Evolutionary conservation across 1,140 invertebrate genomes (phyloP).

Genomic region (Neodiprion pinetum): DNA sequence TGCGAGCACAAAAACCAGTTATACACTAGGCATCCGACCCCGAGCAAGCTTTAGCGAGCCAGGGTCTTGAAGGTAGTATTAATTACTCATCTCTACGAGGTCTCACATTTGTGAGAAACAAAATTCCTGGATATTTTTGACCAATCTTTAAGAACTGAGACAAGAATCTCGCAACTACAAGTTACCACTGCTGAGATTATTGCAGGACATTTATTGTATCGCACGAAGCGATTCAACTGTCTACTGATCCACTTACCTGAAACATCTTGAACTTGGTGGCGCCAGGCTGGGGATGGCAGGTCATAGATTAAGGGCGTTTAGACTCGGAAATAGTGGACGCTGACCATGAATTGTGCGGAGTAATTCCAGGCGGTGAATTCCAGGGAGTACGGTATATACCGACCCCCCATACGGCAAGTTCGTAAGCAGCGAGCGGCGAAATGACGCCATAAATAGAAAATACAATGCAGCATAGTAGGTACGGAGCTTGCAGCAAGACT

Average conservation of each 20-base stretch:
- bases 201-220: too few species aligned
- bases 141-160: too few species aligned
- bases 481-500: background rate
- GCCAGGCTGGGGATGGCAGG: background rate
- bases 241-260: background rate
- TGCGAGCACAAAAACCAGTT: too few species aligned
- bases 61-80: too few species aligned
- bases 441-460: background rate
- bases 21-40: too few species aligned
- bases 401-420: background rate
- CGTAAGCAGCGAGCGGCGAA: background rate
- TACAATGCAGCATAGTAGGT: background rate
- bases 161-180: too few species aligned
- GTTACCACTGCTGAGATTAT: too few species aligned
- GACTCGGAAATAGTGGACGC: background rate
- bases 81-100: too few species aligned
- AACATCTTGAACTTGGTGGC: background rate
- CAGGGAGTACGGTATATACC: background rate
- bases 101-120: too few species aligned
- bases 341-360: background rate
- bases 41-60: too few species aligned
- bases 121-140: too few species aligned
- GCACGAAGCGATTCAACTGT: too few species aligned
- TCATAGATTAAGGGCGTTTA: background rate
- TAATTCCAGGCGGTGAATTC: background rate